phyloP scores from a whole-genome alignment of 1,140 invertebrate species.

The Propsilocerus akamusi region DNA sequence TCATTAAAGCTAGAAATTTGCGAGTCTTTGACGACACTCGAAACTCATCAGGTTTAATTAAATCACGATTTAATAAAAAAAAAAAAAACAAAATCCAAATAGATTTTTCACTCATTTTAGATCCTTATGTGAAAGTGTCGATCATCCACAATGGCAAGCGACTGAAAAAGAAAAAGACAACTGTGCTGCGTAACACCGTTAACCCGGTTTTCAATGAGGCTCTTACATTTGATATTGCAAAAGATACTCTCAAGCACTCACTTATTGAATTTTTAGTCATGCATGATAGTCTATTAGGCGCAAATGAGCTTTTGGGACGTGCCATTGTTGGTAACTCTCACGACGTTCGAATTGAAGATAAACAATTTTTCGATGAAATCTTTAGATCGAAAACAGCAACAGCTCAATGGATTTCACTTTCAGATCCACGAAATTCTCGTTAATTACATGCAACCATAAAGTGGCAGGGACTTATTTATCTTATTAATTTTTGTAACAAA shows the following conservation, averaged over 20 bases:
- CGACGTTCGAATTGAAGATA: slow-evolving; percentile 25
- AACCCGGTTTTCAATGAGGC: slow-evolving; percentile 79
- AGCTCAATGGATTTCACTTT: slow-evolving; percentile 32
- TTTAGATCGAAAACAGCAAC: slow-evolving; percentile 33
- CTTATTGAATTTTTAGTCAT: slow-evolving; percentile 31
- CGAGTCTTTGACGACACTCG: slow-evolving; percentile 30
- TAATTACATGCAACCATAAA: not conserved
- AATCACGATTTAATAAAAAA: slow-evolving; percentile 13
- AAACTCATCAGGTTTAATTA: slow-evolving; percentile 24
- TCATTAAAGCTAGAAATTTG: slow-evolving; percentile 44
- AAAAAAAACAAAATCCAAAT: not conserved
- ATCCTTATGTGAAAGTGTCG: slow-evolving; percentile 73
- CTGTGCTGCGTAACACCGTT: slow-evolving; percentile 63
- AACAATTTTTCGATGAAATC: slow-evolving; percentile 32
- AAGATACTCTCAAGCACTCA: slow-evolving; percentile 31
- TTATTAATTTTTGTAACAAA: no score
- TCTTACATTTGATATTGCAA: slow-evolving; percentile 58
- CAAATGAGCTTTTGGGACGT: slow-evolving; percentile 30
- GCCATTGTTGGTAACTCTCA: slow-evolving; percentile 27
- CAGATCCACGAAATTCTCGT: slow-evolving; percentile 14
- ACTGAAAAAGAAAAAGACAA: slow-evolving; percentile 80
- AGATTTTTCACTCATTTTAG: slow-evolving; percentile 20
- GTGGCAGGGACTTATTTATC: no score
- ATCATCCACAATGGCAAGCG: slow-evolving; percentile 55
- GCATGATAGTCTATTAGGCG: slow-evolving; percentile 29